These are phyloP conservation scores for Doryteuthis pealeii DNA, from an alignment of 1,140 invertebrate species.

Conservation along the genomic window DNA sequence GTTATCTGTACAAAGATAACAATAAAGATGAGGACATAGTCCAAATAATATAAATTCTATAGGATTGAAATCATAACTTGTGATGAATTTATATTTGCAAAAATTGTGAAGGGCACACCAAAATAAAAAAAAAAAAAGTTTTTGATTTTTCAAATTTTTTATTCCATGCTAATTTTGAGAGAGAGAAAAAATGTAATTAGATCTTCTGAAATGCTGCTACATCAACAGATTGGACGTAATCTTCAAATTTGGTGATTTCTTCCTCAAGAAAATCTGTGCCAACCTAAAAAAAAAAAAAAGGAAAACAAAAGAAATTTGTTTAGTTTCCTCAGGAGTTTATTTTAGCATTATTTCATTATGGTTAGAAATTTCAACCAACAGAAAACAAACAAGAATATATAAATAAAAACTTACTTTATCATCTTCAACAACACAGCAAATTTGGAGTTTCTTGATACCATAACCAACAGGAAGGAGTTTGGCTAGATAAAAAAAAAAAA, in stretches of 20 bases:
- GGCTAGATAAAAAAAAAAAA: slow-evolving; percentile 61
- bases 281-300: slow-evolving; percentile 41
- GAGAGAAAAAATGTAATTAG: slow-evolving; percentile 29
- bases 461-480: slow-evolving; percentile 93
- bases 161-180: too few species aligned
- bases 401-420: slow-evolving; percentile 82
- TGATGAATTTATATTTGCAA: too few species aligned
- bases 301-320: neutral
- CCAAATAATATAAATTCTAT: too few species aligned
- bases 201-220: slow-evolving; percentile 55
- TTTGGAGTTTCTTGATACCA: slow-evolving; percentile 94
- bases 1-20: too few species aligned
- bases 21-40: too few species aligned
- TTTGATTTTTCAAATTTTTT: too few species aligned
- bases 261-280: slow-evolving; percentile 57
- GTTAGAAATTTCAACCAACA: neutral
- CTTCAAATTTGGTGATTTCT: slow-evolving; percentile 52
- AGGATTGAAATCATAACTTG: too few species aligned
- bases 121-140: too few species aligned
- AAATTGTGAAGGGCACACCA: too few species aligned
- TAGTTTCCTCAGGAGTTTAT: neutral
- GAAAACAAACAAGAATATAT: too few species aligned
- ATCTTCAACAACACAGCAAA: slow-evolving; percentile 87
- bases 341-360: neutral
- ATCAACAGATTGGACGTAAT: slow-evolving; percentile 59